These are phyloP conservation scores for Amblyopsis rosae DNA, from an alignment of 2,113 vertebrate genomes.

Conservation along the genomic window DNA sequence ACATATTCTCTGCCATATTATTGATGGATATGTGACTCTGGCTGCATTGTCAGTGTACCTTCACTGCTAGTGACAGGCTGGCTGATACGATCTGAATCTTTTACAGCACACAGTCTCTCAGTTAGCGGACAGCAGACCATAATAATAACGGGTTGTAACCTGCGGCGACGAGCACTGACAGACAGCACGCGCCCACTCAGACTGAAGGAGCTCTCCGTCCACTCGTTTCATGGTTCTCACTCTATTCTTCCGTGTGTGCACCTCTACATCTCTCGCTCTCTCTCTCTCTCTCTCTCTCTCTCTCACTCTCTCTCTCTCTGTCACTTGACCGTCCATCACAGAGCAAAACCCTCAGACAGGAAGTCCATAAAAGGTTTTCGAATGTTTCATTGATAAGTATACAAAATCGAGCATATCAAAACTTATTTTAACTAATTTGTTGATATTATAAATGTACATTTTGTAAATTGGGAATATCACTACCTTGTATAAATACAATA, in stretches of 20 bases:
- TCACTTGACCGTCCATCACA: background rate
- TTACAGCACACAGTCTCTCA: background rate
- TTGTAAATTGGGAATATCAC: too few species aligned
- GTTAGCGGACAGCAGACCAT: conserved; percentile 20
- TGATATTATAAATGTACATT: too few species aligned
- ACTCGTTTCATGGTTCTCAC: background rate
- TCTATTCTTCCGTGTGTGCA: conserved; percentile 8
- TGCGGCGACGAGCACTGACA: conserved; percentile 42
- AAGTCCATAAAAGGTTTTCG: background rate
- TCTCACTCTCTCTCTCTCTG: background rate
- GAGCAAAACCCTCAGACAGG: too few species aligned
- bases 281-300: background rate
- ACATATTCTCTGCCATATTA: background rate
- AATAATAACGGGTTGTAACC: conserved; percentile 64
- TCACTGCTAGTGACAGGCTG: background rate
- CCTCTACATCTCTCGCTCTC: background rate
- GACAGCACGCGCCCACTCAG: conserved; percentile 31
- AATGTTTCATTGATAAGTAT: too few species aligned
- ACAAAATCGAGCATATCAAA: too few species aligned
- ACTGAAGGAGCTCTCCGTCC: conserved; percentile 33
- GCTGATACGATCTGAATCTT: background rate
- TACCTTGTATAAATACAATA: too few species aligned
- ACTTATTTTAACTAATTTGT: too few species aligned
- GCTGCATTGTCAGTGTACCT: too few species aligned
- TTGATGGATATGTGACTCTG: background rate